phyloP scores from a whole-genome alignment of 2,113 vertebrate species.

The Megaleporinus macrocephalus region DNA sequence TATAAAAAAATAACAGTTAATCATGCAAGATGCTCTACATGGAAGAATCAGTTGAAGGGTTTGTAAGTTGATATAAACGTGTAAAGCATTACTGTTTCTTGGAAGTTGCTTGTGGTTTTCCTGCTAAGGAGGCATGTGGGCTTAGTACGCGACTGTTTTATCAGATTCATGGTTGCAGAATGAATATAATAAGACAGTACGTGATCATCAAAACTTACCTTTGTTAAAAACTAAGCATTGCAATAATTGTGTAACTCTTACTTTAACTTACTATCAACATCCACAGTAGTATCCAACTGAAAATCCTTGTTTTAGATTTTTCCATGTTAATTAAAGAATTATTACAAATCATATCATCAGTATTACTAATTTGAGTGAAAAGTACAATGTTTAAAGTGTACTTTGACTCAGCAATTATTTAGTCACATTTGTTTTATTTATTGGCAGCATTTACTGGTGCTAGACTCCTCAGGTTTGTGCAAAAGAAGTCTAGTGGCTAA shows the following conservation, averaged over 20 bases:
- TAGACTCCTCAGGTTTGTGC: too few relatives aligned
- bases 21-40: neutral
- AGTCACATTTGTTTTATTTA: too few relatives aligned
- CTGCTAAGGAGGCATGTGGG: slow-evolving; percentile 36
- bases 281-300: too few relatives aligned
- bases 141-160: slow-evolving; percentile 16
- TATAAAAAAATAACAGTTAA: too few relatives aligned
- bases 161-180: slow-evolving; percentile 13
- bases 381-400: too few relatives aligned
- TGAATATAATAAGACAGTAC: neutral
- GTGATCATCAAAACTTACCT: neutral
- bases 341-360: too few relatives aligned
- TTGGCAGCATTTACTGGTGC: too few relatives aligned
- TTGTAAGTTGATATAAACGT: neutral
- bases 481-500: too few relatives aligned
- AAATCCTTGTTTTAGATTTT: too few relatives aligned
- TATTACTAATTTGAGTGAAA: too few relatives aligned
- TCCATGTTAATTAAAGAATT: too few relatives aligned
- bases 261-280: neutral
- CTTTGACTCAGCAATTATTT: too few relatives aligned
- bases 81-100: neutral
- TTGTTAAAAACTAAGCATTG: neutral
- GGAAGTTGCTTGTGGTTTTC: slow-evolving; percentile 51
- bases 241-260: neutral
- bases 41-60: neutral